phyloP scores from a whole-genome alignment of 2,797 vertebrate genomes.

The Neopelma chrysocephalum region DNA sequence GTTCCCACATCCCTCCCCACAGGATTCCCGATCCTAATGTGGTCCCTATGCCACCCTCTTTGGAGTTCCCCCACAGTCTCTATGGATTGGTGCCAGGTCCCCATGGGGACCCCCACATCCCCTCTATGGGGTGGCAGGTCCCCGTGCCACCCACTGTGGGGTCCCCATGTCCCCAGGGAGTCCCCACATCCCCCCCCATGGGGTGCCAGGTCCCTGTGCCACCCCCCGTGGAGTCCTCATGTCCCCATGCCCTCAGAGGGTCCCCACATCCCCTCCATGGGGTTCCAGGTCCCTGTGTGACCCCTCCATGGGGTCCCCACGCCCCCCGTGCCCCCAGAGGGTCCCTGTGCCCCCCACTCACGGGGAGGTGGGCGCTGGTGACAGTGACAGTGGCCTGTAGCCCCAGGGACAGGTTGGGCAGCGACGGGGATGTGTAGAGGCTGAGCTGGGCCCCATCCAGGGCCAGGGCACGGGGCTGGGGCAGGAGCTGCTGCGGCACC shows the following conservation, averaged over 20 bases:
- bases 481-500: slow-evolving; percentile 81
- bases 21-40: no score
- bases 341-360: slow-evolving; percentile 64
- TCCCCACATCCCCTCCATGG: not conserved
- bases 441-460: slow-evolving; percentile 89
- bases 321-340: not conserved
- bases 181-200: not conserved
- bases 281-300: fast-evolving
- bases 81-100: not conserved
- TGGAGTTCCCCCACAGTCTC: not conserved
- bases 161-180: not conserved
- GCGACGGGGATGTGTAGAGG: slow-evolving; percentile 94
- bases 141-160: not conserved
- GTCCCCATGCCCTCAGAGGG: no score
- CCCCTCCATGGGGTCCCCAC: not conserved
- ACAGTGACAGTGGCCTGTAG: slow-evolving; percentile 85
- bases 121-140: not conserved
- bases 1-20: not conserved
- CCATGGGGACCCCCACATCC: not conserved
- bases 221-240: not conserved
- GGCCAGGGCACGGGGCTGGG: slow-evolving; percentile 86
- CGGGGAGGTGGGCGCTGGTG: slow-evolving; percentile 88
- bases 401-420: slow-evolving; percentile 96
- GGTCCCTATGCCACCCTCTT: not conserved
- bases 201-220: not conserved